Base-by-base conservation (phyloP, 2,888 invertebrate species). In the Himalopsyche anomala region DNA sequence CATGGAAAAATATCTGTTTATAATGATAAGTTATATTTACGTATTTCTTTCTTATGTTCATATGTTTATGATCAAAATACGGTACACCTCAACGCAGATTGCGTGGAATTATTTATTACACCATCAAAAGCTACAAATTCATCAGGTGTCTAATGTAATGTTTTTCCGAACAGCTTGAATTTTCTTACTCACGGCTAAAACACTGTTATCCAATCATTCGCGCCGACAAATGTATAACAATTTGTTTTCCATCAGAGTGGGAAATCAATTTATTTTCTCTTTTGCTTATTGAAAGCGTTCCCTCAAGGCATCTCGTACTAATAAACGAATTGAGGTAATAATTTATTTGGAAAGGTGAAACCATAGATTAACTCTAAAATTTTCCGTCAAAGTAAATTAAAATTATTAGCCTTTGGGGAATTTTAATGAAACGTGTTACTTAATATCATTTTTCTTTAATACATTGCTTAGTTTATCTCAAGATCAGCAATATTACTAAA, bases 261-360 rank as follows among this genome's bases (percentile, higher is more conserved):
- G 62, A 62, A 62, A 62, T 62, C 62, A 62, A 62, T 62, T 51
- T 51, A 51, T 51, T 62, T 62, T 62, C 19, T 28, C 62, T 62
- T 28, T 62, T 62, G 28, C 62, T 62, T 62, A 62, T 62, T 19
- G n/a, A 62, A 62, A 62, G 62, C n/a, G 28, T 19, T 62, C 62
- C 19, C 62, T 62, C 62, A 62, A 62, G 62, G 62, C 62, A 62
- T 62, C 28, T 62, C 62, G 8, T 9, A 62, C 19, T 62, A 62
- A 62, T 62, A 19, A 62, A 62, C n/a, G 19, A 8, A 62, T 62
- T 62, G 62, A 62, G 15, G 62, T 62, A 62, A 62, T 62, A 62
- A 62, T 62, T 62, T 62, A 62, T 62, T 62, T 62, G 28, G 62
- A 62, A 62, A 62, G 62, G 62, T 62, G 62, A 62, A 62, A 62